Percentiles rank a stretch among this genome's conserved stretches.
Conservation (phyloP, 2,113 vertebrate species). For the Aldabrachelys gigantea region DNA sequence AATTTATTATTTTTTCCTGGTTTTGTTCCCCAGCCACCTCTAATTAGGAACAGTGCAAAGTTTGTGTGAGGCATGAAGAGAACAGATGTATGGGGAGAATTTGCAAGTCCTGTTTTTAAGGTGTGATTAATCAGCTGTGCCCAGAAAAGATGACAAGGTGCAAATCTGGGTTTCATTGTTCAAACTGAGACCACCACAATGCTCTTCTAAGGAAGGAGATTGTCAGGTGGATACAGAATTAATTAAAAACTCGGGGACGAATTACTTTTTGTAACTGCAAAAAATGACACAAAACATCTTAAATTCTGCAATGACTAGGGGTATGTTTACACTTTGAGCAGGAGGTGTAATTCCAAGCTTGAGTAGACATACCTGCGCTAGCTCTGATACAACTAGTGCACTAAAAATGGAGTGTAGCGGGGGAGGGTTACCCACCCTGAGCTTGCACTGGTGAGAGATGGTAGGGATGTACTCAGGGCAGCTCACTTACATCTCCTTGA, state of each 20-base stretch:
- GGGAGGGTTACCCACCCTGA: not conserved
- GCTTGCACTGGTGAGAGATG: not conserved
- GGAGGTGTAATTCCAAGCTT: not conserved
- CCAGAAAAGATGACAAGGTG: not conserved
- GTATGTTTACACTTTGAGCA: not conserved
- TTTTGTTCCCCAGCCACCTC: not conserved
- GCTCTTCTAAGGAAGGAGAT: not conserved
- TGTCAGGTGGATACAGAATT: no score
- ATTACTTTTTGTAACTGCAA: no score
- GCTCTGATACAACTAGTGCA: not conserved
- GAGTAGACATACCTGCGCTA: not conserved
- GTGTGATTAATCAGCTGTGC: not conserved
- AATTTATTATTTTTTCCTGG: not conserved
- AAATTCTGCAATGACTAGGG: not conserved
- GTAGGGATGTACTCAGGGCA: not conserved
- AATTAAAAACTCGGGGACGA: no score
- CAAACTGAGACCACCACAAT: not conserved
- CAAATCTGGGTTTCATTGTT: not conserved
- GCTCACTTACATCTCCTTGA: not conserved
- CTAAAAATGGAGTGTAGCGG: not conserved
- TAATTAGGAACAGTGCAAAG: not conserved
- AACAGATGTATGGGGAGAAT: not conserved
- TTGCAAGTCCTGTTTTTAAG: not conserved
- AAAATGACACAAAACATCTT: not conserved
- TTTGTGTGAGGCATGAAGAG: not conserved